phyloP scores from a whole-genome alignment of 2,888 invertebrate genomes.

The Hipparchia semele region DNA sequence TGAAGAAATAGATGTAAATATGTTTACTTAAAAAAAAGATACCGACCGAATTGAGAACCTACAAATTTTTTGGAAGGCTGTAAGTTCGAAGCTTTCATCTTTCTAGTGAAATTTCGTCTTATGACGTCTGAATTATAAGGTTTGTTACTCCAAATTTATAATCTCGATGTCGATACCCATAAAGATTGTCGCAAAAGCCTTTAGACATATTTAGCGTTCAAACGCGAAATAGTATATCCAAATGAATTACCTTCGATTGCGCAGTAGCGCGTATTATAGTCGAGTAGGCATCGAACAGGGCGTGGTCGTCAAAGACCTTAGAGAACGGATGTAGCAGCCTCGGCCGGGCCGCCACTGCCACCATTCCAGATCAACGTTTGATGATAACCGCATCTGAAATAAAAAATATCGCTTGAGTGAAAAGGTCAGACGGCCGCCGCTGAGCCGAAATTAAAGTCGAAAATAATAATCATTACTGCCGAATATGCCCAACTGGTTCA shows the following conservation, averaged over 20 bases:
- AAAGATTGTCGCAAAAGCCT: constrained; percentile 41
- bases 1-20: no score
- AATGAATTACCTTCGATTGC: constrained; percentile 48
- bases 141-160: neutral
- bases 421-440: constrained; percentile 72
- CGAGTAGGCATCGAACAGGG: constrained; percentile 66
- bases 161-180: constrained; percentile 20
- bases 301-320: constrained; percentile 72
- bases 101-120: neutral
- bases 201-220: constrained; percentile 46
- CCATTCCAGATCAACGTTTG: constrained; percentile 68
- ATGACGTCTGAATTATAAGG: neutral
- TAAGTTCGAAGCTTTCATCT: no score
- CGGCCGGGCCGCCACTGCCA: constrained; percentile 58
- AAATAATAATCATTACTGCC: constrained; percentile 71
- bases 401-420: constrained; percentile 69
- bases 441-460: constrained; percentile 70
- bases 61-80: no score
- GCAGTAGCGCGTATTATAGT: constrained; percentile 57
- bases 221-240: constrained; percentile 48
- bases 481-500: constrained; percentile 59
- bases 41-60: no score
- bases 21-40: no score
- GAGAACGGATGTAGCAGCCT: constrained; percentile 77
- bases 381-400: constrained; percentile 72